These are phyloP conservation scores for Limnephilus lunatus DNA, from an alignment of 2,888 invertebrate species.

Conservation along the genomic window DNA sequence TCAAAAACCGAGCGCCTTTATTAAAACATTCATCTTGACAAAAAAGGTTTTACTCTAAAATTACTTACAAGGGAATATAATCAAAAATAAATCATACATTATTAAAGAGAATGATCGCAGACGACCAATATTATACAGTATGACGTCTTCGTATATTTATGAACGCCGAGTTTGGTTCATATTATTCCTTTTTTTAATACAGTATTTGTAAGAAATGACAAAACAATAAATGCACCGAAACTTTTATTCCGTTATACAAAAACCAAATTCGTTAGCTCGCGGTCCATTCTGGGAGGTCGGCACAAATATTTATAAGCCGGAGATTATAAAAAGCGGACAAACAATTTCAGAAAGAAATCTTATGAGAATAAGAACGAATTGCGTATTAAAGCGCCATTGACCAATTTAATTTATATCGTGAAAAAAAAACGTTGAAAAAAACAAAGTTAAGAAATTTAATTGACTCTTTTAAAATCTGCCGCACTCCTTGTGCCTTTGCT, in stretches of 20 bases:
- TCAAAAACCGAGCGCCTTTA: conserved; percentile 21
- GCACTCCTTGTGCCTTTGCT: background rate
- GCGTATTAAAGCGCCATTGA: background rate
- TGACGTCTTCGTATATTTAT: conserved; percentile 59
- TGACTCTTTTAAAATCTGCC: conserved; percentile 5
- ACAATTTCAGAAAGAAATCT: background rate
- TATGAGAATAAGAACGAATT: background rate
- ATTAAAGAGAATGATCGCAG: conserved; percentile 56
- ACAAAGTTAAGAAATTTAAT: background rate
- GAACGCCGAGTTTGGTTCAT: conserved; percentile 52
- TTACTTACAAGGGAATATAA: conserved; percentile 54
- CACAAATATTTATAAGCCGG: conserved; percentile 33
- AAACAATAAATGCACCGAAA: conserved; percentile 46
- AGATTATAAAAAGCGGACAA: conserved; percentile 28
- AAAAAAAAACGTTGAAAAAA: background rate
- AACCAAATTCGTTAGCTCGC: conserved; percentile 6
- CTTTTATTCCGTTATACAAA: conserved; percentile 36
- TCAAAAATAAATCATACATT: conserved; percentile 63
- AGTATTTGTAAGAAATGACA: conserved; percentile 31
- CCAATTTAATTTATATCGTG: background rate
- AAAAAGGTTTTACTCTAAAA: conserved; percentile 33
- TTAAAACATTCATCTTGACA: conserved; percentile 39
- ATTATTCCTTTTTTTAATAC: conserved; percentile 42
- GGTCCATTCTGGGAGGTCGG: conserved; percentile 41
- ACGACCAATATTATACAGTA: conserved; percentile 48